Evolutionary conservation across 2,797 vertebrate species (phyloP).

Genomic region (Pterois miles): DNA sequence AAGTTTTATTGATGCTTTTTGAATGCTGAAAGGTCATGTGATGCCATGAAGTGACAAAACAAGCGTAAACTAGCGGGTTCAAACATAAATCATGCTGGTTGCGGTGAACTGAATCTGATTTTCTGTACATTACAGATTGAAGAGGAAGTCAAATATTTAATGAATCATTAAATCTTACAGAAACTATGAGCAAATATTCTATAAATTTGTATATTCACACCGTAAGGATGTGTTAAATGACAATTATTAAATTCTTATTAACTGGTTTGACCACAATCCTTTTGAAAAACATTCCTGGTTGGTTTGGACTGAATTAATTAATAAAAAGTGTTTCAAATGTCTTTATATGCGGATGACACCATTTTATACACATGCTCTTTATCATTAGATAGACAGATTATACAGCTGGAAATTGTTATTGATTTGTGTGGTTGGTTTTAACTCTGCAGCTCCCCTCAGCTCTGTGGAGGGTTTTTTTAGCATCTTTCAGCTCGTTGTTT

Average conservation of each 20-base stretch:
- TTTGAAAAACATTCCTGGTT: neutral
- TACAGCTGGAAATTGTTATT: neutral
- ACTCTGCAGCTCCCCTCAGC: too few relatives aligned
- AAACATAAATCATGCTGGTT: neutral
- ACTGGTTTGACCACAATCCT: neutral
- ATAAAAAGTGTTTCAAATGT: neutral
- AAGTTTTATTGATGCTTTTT: conserved; percentile 14
- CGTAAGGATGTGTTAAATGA: neutral
- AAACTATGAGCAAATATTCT: neutral
- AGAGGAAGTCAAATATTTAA: neutral
- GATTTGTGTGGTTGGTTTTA: neutral
- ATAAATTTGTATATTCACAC: neutral
- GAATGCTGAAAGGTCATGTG: neutral
- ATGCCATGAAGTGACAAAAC: neutral
- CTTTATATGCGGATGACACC: neutral
- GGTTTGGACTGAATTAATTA: neutral
- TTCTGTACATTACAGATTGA: neutral
- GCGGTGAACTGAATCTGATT: neutral
- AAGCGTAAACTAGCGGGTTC: neutral
- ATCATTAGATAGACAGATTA: neutral
- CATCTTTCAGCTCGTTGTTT: too few relatives aligned
- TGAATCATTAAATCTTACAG: neutral
- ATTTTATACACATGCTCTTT: neutral
- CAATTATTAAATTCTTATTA: neutral
- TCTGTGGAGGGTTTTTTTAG: too few relatives aligned